Conservation (phyloP, 2,113 vertebrate species). For the Electrona antarctica region DNA sequence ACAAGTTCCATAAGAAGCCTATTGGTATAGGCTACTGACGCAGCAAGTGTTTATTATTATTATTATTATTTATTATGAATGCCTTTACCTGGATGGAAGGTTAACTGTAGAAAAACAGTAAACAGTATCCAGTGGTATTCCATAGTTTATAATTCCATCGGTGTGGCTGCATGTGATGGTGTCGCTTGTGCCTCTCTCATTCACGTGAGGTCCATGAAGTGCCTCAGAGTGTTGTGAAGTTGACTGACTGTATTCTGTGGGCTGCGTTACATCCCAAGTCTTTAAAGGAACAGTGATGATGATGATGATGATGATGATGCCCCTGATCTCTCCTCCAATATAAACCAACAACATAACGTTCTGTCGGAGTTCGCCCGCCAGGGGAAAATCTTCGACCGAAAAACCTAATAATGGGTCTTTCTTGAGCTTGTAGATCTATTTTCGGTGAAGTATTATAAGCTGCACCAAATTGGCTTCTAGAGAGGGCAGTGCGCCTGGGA, state of each 20-base stretch:
- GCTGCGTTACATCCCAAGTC: constrained; percentile 38
- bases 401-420: no score
- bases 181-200: constrained; percentile 45
- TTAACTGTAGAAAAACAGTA: constrained; percentile 70
- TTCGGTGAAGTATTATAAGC: no score
- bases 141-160: constrained; percentile 81
- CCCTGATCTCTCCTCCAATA: no score
- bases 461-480: no score
- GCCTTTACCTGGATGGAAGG: constrained; percentile 76
- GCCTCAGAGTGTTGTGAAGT: constrained; percentile 51
- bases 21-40: neutral
- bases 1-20: constrained; percentile 47
- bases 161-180: constrained; percentile 60
- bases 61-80: neutral
- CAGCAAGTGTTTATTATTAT: constrained; percentile 8
- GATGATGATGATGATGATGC: constrained; percentile 9
- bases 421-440: no score
- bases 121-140: constrained; percentile 79
- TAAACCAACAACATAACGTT: constrained; percentile 47
- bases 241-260: constrained; percentile 21
- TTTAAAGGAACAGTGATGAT: constrained; percentile 67
- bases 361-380: constrained; percentile 23
- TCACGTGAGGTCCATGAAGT: constrained; percentile 3
- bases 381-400: constrained; percentile 2
- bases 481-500: no score